A percentile compares a stretch with the other conserved stretches of the same genome.
Conservation (phyloP, 2,113 vertebrate genomes). For the Hippocampus abdominalis region DNA sequence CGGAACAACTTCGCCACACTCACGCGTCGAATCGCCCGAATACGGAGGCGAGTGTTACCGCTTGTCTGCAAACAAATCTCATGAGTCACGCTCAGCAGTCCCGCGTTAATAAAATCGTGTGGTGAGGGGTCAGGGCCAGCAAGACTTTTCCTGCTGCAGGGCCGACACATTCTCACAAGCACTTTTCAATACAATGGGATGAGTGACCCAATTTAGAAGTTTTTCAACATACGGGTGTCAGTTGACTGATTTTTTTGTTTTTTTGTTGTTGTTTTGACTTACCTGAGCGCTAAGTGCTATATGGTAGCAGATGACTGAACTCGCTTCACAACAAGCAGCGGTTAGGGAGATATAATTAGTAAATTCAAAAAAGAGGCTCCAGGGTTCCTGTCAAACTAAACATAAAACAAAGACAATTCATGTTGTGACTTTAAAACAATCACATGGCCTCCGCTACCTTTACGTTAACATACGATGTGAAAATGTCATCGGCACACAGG, state of each 20-base stretch:
- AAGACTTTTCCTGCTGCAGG: neutral
- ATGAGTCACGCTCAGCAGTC: slow-evolving; percentile 5
- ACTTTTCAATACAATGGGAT: neutral
- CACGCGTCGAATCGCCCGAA: slow-evolving; percentile 32
- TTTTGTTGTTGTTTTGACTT: too few relatives aligned
- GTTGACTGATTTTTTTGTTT: too few relatives aligned
- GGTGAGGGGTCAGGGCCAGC: neutral
- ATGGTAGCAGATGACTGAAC: neutral
- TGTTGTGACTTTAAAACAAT: too few relatives aligned
- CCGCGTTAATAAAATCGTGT: neutral
- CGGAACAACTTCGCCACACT: slow-evolving; percentile 14
- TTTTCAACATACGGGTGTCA: too few relatives aligned
- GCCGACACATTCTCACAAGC: neutral
- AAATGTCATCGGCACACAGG: too few relatives aligned
- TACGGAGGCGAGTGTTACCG: slow-evolving; percentile 18
- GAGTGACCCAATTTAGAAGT: too few relatives aligned
- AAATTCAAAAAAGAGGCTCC: neutral
- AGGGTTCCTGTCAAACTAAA: too few relatives aligned
- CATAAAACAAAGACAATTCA: too few relatives aligned
- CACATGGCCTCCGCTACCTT: too few relatives aligned
- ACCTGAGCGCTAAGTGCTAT: too few relatives aligned
- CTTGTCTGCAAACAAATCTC: slow-evolving; percentile 24
- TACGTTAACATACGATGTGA: too few relatives aligned
- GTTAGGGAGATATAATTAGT: neutral
- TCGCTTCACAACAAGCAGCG: neutral